Conservation (phyloP, 2,797 vertebrate genomes). For the Allobates femoralis region DNA sequence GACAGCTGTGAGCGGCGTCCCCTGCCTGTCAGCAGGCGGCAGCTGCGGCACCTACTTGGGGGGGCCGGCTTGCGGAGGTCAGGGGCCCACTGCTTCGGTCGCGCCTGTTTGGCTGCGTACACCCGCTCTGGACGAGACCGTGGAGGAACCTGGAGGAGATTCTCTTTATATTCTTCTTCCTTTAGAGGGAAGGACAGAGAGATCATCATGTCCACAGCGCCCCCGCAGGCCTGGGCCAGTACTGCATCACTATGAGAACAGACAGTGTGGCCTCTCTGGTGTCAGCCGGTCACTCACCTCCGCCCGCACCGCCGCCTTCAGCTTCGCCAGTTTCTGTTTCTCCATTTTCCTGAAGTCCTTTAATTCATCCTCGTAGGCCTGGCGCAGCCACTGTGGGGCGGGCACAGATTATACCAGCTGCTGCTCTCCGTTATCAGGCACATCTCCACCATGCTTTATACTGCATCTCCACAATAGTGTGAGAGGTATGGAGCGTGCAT, state of each 20-base stretch:
- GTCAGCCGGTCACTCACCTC: constrained; percentile 71
- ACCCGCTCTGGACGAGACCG: constrained; percentile 71
- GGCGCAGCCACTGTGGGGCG: constrained; percentile 72
- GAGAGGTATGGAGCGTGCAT: too few species aligned
- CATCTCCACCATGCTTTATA: background rate
- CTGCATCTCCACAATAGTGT: background rate
- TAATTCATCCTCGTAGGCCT: constrained; percentile 82
- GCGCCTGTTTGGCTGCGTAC: constrained; percentile 74
- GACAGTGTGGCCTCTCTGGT: too few species aligned
- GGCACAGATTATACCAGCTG: background rate
- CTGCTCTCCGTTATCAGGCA: too few species aligned
- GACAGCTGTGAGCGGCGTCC: too few species aligned
- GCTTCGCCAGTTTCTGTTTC: constrained; percentile 72
- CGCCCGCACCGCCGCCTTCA: constrained; percentile 76
- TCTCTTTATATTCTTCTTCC: constrained; percentile 85
- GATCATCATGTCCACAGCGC: background rate
- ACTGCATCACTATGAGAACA: constrained; percentile 11
- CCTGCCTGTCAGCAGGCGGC: background rate
- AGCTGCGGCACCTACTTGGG: constrained; percentile 75
- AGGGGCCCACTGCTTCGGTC: constrained; percentile 69
- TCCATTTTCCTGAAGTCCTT: constrained; percentile 79
- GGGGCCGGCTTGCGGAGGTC: constrained; percentile 72
- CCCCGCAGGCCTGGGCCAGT: background rate
- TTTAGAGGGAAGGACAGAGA: constrained; percentile 71
- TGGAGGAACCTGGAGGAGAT: constrained; percentile 77